Evolutionary conservation across 2,888 invertebrate genomes (phyloP), one percentile per base, ranked within the genome.

Genomic region (Epirrhoe alternata): DNA sequence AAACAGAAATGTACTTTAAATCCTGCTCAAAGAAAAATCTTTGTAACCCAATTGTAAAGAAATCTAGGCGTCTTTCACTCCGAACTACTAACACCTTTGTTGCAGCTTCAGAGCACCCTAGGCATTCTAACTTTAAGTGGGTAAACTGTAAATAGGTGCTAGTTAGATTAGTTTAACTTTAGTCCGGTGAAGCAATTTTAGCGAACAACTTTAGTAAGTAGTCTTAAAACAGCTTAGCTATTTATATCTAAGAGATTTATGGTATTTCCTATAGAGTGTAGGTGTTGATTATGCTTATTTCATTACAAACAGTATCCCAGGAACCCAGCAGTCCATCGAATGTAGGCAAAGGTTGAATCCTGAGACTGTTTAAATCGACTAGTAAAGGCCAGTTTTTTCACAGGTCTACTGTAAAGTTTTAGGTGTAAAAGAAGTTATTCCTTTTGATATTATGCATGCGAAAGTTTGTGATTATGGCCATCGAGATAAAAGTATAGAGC

Each of bases 111-210:
- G 57, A 72, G 65, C 64, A 64, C 67, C 66, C 30, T 56, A 69
- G 69, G 65, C 64, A 71, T 70, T 72, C 68, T 64, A 73, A 71
- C 69, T 73, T 73, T 65, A 59, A 68, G 71, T 66, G 63, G 59
- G 61, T 61, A 61, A 64, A 68, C 59, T 69, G 64, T 66, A 69
- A 62, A 73, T 69, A 66, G 69, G 38, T 42, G 12, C 38, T 51
- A 59, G 51, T 59, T 59, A 59, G 73, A 69, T 73, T 73, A 71
- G 73, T 69, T 71, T 53, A 65, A 68, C 67, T 65, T 60, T 62
- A 53, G 53, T 64, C 38, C 61, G 54, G 56, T 54, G 24, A 68
- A 60, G 66, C 54, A 60, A 64, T 68, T 73, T 55, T 50, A 61
- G 59, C 31, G 56, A 65, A 60, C 68, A 67, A 67, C 69, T 24